Evolutionary conservation across 1,140 invertebrate species (phyloP), one percentile per base, ranked within the genome.

Genomic region (Trypoxylus dichotomus): DNA sequence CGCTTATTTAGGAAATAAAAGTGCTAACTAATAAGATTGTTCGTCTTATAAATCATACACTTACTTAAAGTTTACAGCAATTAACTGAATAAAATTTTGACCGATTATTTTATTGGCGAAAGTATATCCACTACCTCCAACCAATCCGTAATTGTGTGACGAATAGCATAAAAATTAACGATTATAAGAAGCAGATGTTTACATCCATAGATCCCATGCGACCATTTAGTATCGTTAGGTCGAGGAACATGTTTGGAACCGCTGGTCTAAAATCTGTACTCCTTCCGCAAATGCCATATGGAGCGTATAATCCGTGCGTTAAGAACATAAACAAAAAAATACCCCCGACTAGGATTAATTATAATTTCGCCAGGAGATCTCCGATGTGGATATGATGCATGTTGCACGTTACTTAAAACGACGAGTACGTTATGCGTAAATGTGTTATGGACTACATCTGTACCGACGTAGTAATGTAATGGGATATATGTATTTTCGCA

Each of bases 221-320:
- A 37, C 10, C 32, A 8, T 37, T 37, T 7, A 2, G 32, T 8
- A 37, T 37, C 32, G 32, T 37, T 37, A 37, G 3, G 32, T 8
- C 0, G 2, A n/a, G 47, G 24, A 68, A 68, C 60, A 68, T 68
- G 60, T 68, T 68, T 68, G 27, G 60, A 68, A 68, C 10, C 60
- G 60, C 60, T 68, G 60, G 7, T 68, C 24, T 15, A 68, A 27
- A 68, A 68, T 68, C 60, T 68, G 60, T 68, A 68, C 27, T 68
- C 60, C 60, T 68, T 68, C 60, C 60, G 60, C 60, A 68, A 68
- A 68, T 68, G 60, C 60, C 60, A 68, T 68, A 68, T 68, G 60
- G 60, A 68, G 60, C 60, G 27, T 68, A 68, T 68, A 68, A 68
- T 68, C 60, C 19, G 60, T 68, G 60, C 24, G 60, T 25, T 68